phyloP scores from a whole-genome alignment of 2,113 vertebrate genomes.

The Chionodraco myersi region DNA sequence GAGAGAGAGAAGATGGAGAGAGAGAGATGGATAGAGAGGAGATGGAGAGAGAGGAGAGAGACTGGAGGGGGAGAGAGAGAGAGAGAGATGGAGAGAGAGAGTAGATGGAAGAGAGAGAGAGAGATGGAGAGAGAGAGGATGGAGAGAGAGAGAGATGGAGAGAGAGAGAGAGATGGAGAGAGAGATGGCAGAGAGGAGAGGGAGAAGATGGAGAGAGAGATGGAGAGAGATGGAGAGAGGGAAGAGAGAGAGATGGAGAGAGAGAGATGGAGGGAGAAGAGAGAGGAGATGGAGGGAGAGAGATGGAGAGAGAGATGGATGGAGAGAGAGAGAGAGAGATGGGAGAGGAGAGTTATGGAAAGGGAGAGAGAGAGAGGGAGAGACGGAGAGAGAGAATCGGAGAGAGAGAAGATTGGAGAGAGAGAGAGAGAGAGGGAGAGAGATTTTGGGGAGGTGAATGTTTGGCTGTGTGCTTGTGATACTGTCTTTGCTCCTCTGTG shows the following conservation, averaged over 20 bases:
- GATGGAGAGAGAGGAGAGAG: too few species aligned
- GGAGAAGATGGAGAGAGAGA: neutral
- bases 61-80: neutral
- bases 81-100: neutral
- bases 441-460: constrained; percentile 40
- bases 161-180: neutral
- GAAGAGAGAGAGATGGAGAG: too few species aligned
- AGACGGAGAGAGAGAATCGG: neutral
- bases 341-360: too few species aligned
- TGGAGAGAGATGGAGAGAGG: neutral
- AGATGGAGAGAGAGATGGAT: too few species aligned
- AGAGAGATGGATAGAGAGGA: neutral
- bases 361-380: neutral
- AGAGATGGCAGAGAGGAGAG: neutral
- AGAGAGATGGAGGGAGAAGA: neutral
- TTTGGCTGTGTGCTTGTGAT: constrained; percentile 85
- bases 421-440: neutral
- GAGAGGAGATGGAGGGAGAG: too few species aligned
- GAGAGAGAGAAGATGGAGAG: neutral
- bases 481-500: constrained; percentile 79
- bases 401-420: neutral
- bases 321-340: too few species aligned
- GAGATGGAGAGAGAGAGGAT: too few species aligned
- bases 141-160: too few species aligned
- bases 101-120: too few species aligned